Base-by-base conservation (phyloP, 2,888 invertebrate genomes). In the Scaptomyza cyrtandrae region DNA sequence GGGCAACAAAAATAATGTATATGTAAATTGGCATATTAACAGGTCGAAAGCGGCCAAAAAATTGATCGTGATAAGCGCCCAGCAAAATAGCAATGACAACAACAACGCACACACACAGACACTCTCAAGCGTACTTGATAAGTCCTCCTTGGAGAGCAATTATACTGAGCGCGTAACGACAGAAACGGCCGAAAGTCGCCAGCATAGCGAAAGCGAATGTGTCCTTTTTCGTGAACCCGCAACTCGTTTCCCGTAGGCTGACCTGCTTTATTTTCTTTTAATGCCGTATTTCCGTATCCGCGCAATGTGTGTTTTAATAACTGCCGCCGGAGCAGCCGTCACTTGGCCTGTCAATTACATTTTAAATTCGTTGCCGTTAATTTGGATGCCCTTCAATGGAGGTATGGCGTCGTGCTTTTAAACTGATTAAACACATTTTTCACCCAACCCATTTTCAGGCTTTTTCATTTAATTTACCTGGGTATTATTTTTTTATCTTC, bases 21-120 rank as follows among this genome's bases (percentile, higher is more conserved):
- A 86, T 74, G 81, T 85, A 81, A 86, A 86, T 86, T 86, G 86
- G 75, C 84, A 75, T 81, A 85, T 86, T 86, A 85, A 85, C 75
- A 62, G 75, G 71, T 44, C 49, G 65, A 70, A 65, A 71, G 65
- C 65, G 73, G 52, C 63, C 70, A 67, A 69, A 70, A 69, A 82
- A 83, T 73, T 80, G 71, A 78, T 71, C 68, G 80, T 68, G 83
- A 82, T 83, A 82, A 83, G 69, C 69, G 75, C 69, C 6, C 80
- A 81, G 79, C 79, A 79, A 66, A 79, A 85, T 72, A 73, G 79
- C 77, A 83, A 73, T 79, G 79, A 71, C 73, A 84, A 65, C 74
- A 76, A 56, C 60, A 71, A 37, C n/a, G 31, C 46, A 68, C 67
- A 54, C 44, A 59, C 56, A 48, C 19, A 35, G 52, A 53, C 37